Percentiles rank a stretch among this genome's conserved stretches.
phyloP scores from a whole-genome alignment of 2,113 vertebrate species.

The Leuciscus idus region DNA sequence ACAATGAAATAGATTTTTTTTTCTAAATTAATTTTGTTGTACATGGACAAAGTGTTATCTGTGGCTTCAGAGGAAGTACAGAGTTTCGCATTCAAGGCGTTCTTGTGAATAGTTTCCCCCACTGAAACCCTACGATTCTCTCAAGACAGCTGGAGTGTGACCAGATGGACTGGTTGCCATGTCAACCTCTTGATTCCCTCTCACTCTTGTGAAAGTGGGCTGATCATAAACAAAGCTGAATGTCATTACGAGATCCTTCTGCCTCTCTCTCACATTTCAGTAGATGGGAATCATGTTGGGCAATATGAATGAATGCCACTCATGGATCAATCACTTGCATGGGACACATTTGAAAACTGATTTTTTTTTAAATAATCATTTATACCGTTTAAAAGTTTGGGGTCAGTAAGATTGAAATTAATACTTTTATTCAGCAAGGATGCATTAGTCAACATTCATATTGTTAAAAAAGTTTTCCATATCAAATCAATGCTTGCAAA shows the following conservation, averaged over 20 bases:
- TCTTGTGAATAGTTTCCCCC: constrained; percentile 56
- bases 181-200: constrained; percentile 66
- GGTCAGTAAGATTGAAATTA: background rate
- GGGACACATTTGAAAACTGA: background rate
- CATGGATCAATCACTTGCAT: background rate
- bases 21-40: background rate
- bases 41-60: background rate
- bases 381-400: background rate
- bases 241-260: constrained; percentile 49
- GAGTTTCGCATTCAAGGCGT: constrained; percentile 49
- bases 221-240: constrained; percentile 58
- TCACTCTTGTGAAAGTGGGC: constrained; percentile 61
- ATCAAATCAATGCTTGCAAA: background rate
- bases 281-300: constrained; percentile 1
- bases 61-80: background rate
- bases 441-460: background rate
- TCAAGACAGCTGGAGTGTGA: constrained; percentile 69
- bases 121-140: constrained; percentile 53
- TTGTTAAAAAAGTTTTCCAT: background rate
- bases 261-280: constrained; percentile 3
- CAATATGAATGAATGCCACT: background rate
- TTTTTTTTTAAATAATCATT: background rate
- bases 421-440: background rate
- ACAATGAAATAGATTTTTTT: background rate
- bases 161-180: constrained; percentile 72